Evolutionary conservation across 2,113 vertebrate species (phyloP), one percentile per base, ranked within the genome.

Genomic region (Lophura nycthemera): DNA sequence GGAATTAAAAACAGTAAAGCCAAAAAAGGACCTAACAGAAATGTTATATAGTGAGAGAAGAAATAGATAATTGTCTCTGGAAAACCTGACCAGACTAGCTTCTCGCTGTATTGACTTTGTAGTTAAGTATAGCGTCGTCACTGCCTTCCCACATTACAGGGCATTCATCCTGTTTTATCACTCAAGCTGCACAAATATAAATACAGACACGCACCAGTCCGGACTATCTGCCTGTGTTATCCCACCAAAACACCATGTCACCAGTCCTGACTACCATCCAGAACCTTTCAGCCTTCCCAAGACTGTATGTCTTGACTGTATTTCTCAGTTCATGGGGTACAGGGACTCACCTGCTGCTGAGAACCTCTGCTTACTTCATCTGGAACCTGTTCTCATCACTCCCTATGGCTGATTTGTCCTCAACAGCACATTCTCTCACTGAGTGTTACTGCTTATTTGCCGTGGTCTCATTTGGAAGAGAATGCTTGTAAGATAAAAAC

Each of bases 221-320:
- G 22, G 59, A n/a, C 2, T 0, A 8, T 2, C 60, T 6, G 63
- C 60, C 40, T 1, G 2, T 5, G 5, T 2, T 61, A 48, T 57
- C 72, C 48, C 60, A 13, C 30, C 61, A 6, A 13, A 63, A 13
- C 36, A 10, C 45, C 56, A 4, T 2, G 2, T 4, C 3, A 4
- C 42, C 75, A 14, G 40, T 30, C 72, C 71, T 3, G 0, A 8
- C 61, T 27, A n/a, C 77, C 48, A 52, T 1, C 56, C 47, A 21
- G 34, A 50, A 9, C 24, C 92, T 6, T 5, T 1, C 80, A 71
- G 64, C 80, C 80, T 30, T 45, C 80, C 40, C 56, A 15, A 25
- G 64, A 2, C 59, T 71, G 3, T 4, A 0, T 8, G 25, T 21
- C 21, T 88, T 47, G 50, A 4, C 57, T 27, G 13, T 57, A 8